A percentile compares a stretch with the other conserved stretches of the same genome.
Conservation (phyloP, 92 coral and sea anemone genomes). For the Palythoa heliodiscus region DNA sequence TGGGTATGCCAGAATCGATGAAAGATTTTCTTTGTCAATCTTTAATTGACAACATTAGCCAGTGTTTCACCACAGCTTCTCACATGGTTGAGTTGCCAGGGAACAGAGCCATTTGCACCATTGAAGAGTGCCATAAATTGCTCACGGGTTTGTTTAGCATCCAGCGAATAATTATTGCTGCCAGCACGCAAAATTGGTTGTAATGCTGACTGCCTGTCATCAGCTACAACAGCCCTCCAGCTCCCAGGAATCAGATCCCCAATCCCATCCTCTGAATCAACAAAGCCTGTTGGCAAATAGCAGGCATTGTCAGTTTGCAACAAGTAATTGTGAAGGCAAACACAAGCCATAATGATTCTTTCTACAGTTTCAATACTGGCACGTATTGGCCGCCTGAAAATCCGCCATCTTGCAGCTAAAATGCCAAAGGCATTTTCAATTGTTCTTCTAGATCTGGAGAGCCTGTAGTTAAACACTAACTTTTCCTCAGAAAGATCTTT, state of each 20-base stretch:
- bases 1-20: too few relatives aligned
- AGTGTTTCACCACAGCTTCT: not conserved
- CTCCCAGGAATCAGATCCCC: not conserved
- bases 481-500: not conserved
- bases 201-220: not conserved
- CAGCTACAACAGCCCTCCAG: not conserved
- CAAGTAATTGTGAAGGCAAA: not conserved
- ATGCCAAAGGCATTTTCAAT: not conserved
- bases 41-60: too few relatives aligned
- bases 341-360: not conserved
- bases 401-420: not conserved
- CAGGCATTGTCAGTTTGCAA: constrained; percentile 6
- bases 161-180: not conserved
- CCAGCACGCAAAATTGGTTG: not conserved
- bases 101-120: not conserved
- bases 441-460: too few relatives aligned
- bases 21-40: too few relatives aligned
- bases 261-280: not conserved
- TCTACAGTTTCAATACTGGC: constrained; percentile 5
- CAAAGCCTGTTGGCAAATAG: constrained; percentile 2
- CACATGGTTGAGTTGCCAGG: not conserved
- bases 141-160: not conserved
- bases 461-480: not conserved
- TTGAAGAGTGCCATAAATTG: too few relatives aligned
- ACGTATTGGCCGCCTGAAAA: constrained; percentile 1